A percentile compares a stretch with the other conserved stretches of the same genome.
These are phyloP conservation scores for Brachionichthys hirsutus DNA, from an alignment of 2,113 vertebrate genomes.

Conservation along the genomic window DNA sequence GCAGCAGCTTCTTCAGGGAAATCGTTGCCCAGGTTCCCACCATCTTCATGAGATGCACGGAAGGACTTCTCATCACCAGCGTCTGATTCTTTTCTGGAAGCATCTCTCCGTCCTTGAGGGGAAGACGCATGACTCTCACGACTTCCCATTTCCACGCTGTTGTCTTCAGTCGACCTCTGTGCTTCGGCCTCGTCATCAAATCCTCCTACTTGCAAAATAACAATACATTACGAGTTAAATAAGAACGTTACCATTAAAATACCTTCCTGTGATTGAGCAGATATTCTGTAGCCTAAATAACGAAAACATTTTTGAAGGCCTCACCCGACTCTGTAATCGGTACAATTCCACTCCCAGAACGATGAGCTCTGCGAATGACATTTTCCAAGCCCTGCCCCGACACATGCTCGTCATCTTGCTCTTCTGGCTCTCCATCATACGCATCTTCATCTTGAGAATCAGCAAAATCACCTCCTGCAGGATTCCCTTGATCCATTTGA, in stretches of 20 bases:
- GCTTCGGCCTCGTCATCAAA: conserved; percentile 9
- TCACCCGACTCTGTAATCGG: conserved; percentile 42
- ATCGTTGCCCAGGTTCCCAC: background rate
- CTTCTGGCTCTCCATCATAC: background rate
- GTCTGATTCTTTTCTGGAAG: background rate
- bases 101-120: background rate
- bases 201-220: conserved; percentile 21
- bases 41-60: background rate
- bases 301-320: background rate
- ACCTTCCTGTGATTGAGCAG: too few relatives aligned
- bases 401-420: background rate
- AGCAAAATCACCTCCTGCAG: background rate
- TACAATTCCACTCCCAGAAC: conserved; percentile 40
- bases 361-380: conserved; percentile 34
- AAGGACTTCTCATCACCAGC: conserved; percentile 23
- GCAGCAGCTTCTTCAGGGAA: conserved; percentile 18
- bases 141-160: background rate
- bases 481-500: conserved; percentile 3
- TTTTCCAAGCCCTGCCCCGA: conserved; percentile 16
- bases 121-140: background rate
- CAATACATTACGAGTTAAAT: background rate
- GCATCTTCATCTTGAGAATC: conserved; percentile 26
- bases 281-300: too few relatives aligned
- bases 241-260: background rate
- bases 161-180: background rate